phyloP scores from a whole-genome alignment of 2,113 vertebrate genomes.

The Buteo buteo region DNA sequence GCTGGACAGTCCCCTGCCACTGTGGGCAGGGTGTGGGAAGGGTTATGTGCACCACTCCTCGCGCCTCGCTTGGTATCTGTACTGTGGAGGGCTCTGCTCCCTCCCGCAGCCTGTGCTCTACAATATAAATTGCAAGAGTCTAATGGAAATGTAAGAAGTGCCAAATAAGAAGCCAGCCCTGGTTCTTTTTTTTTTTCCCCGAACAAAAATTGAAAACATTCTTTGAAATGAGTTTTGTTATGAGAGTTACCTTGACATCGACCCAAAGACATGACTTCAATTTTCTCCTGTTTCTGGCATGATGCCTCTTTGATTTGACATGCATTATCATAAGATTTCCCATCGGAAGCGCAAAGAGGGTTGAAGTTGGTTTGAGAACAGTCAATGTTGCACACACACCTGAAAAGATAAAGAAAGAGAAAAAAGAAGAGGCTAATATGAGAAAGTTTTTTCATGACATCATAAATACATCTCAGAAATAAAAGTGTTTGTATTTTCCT shows the following conservation, averaged over 20 bases:
- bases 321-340: constrained; percentile 98
- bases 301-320: constrained; percentile 99
- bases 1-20: neutral
- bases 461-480: constrained; percentile 23
- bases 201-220: constrained; percentile 64
- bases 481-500: neutral
- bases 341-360: constrained; percentile 97
- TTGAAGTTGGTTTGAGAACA: constrained; percentile 99
- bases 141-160: constrained; percentile 21
- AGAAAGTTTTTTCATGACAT: neutral
- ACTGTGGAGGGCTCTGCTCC: neutral
- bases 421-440: constrained; percentile 8
- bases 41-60: neutral
- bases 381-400: constrained; percentile 99
- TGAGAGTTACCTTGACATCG: constrained; percentile 93
- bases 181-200: neutral
- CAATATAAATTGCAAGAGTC: neutral
- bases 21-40: neutral
- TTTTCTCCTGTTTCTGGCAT: constrained; percentile 99
- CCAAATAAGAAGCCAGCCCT: constrained; percentile 32
- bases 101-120: neutral
- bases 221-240: constrained; percentile 71
- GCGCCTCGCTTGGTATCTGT: rapidly evolving
- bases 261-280: constrained; percentile 98
- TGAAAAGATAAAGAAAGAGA: constrained; percentile 57